Evolutionary conservation across 2,888 invertebrate species (phyloP).

Genomic region (Epiblema foenella): DNA sequence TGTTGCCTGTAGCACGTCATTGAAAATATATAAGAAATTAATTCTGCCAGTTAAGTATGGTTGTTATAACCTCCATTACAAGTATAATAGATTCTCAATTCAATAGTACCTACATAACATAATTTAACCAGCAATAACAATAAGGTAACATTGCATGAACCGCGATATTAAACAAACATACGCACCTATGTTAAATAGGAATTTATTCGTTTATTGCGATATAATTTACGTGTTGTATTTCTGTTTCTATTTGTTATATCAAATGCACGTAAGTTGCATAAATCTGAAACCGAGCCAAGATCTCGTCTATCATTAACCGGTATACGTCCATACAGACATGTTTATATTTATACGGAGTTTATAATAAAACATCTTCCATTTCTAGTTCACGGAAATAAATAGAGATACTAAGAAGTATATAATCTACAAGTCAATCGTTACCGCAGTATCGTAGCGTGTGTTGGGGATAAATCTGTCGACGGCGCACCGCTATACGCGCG

Average conservation of each 20-base stretch:
- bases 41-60: neutral
- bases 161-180: constrained; percentile 1
- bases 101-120: neutral
- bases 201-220: constrained; percentile 17
- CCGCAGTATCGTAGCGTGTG: constrained; percentile 55
- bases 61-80: neutral
- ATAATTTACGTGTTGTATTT: constrained; percentile 35
- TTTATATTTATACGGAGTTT: constrained; percentile 36
- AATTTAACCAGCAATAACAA: neutral
- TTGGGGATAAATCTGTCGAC: constrained; percentile 74
- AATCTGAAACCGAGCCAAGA: constrained; percentile 41
- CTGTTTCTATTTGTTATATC: constrained; percentile 33
- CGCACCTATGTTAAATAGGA: constrained; percentile 5
- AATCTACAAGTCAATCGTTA: constrained; percentile 60
- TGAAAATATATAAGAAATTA: constrained; percentile 9
- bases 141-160: neutral
- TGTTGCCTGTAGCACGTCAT: constrained; percentile 16
- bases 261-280: constrained; percentile 41
- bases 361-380: constrained; percentile 44
- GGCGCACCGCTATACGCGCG: constrained; percentile 56
- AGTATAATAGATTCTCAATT: neutral
- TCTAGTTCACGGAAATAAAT: constrained; percentile 45
- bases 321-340: constrained; percentile 10
- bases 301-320: constrained; percentile 32
- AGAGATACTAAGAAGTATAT: constrained; percentile 47